Evolutionary conservation across 2,797 vertebrate species (phyloP).

Genomic region (Clarias platycephalus): DNA sequence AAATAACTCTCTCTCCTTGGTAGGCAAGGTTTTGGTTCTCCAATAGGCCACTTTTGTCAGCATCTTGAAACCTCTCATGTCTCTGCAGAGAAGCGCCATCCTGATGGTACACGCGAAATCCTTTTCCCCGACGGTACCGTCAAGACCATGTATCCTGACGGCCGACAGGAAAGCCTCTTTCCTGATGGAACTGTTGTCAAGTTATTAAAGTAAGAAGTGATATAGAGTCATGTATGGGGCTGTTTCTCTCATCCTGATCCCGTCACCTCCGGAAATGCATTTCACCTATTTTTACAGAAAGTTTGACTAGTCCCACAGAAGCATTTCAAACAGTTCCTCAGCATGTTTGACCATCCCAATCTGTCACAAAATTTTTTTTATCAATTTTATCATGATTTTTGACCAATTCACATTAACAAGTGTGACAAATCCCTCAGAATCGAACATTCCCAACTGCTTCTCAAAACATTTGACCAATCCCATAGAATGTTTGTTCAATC

Average conservation of each 20-base stretch:
- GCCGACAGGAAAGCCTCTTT: constrained; percentile 72
- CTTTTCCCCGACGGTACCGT: constrained; percentile 76
- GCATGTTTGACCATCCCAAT: no score
- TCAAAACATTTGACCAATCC: background rate
- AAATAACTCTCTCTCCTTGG: background rate
- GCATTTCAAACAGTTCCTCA: background rate
- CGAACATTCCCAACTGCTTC: background rate
- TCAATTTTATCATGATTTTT: no score
- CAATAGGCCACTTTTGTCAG: background rate
- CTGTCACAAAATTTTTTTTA: no score
- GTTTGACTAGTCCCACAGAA: background rate
- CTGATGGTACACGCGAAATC: constrained; percentile 72
- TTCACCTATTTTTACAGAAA: background rate
- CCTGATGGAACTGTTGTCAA: constrained; percentile 73
- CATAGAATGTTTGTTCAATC: background rate
- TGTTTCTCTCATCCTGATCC: background rate
- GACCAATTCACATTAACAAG: background rate
- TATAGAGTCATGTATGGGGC: background rate
- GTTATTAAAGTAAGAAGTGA: constrained; percentile 68
- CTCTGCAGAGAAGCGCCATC: constrained; percentile 73
- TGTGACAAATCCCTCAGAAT: background rate
- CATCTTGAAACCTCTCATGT: constrained; percentile 18
- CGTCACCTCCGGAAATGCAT: background rate
- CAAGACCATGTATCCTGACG: constrained; percentile 62
- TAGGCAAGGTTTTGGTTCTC: background rate